Evolutionary conservation across 2,888 invertebrate species (phyloP).

Genomic region (Drosophila falleni): DNA sequence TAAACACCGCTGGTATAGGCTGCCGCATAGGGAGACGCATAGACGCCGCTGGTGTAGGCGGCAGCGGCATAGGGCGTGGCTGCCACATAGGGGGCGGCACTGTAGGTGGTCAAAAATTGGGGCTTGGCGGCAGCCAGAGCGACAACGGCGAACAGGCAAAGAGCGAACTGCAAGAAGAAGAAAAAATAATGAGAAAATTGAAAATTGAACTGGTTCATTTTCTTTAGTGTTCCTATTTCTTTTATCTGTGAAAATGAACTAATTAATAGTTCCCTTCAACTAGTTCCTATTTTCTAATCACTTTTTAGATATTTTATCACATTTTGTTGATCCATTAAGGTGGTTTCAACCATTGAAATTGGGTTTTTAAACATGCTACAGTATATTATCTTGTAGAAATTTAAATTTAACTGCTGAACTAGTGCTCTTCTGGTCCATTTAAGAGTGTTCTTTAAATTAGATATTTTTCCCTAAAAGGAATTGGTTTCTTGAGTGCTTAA

Average conservation of each 20-base stretch:
- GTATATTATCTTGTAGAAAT: no score
- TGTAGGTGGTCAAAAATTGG: constrained; percentile 72
- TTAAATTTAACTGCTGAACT: no score
- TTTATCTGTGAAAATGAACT: background rate
- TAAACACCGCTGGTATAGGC: constrained; percentile 71
- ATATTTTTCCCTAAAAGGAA: no score
- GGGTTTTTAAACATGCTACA: no score
- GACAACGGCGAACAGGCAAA: constrained; percentile 77
- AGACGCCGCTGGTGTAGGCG: constrained; percentile 70
- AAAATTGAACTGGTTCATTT: background rate
- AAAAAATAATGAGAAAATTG: background rate
- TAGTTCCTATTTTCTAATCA: background rate
- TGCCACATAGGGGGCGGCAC: constrained; percentile 71
- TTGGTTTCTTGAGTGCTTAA: background rate
- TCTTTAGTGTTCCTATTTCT: no score
- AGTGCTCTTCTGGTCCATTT: background rate
- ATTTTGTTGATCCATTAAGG: background rate
- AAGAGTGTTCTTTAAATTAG: background rate
- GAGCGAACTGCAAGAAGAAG: constrained; percentile 60
- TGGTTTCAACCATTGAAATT: no score
- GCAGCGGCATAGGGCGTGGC: constrained; percentile 74
- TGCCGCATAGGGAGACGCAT: constrained; percentile 78
- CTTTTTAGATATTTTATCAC: background rate
- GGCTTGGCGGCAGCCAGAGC: constrained; percentile 77
- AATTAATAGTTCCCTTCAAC: background rate